phyloP scores from a whole-genome alignment of 2,888 invertebrate genomes.

The Macrophya annulata region DNA sequence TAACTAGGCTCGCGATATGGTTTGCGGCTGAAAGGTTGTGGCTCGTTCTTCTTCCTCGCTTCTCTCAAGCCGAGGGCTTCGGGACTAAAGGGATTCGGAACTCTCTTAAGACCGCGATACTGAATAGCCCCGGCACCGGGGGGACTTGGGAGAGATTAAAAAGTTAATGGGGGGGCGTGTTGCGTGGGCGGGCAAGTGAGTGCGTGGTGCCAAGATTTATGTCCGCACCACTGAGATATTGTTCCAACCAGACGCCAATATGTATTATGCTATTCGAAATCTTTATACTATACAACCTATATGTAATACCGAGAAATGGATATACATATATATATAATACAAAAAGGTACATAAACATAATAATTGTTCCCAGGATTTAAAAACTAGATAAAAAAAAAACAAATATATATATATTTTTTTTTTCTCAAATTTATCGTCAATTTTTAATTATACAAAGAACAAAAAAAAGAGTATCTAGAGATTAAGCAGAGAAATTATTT shows the following conservation, averaged over 20 bases:
- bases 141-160: constrained; percentile 74
- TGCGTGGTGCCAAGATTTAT: constrained; percentile 79
- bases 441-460: background rate
- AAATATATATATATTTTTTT: too few relatives aligned
- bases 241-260: constrained; percentile 77
- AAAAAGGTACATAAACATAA: background rate
- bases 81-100: constrained; percentile 38
- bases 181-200: constrained; percentile 78
- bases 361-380: background rate
- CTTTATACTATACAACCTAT: constrained; percentile 64
- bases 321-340: background rate
- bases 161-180: constrained; percentile 79
- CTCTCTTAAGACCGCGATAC: constrained; percentile 14
- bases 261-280: constrained; percentile 75
- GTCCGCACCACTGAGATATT: constrained; percentile 78
- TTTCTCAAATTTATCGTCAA: background rate
- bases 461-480: background rate
- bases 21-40: constrained; percentile 32
- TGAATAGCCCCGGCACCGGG: constrained; percentile 23
- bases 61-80: background rate
- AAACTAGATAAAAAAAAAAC: background rate
- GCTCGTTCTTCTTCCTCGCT: background rate
- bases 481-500: background rate
- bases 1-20: constrained; percentile 38
- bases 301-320: constrained; percentile 53